These are phyloP conservation scores for Okapia johnstoni DNA, from an alignment of 2,113 vertebrate genomes.

Conservation along the genomic window DNA sequence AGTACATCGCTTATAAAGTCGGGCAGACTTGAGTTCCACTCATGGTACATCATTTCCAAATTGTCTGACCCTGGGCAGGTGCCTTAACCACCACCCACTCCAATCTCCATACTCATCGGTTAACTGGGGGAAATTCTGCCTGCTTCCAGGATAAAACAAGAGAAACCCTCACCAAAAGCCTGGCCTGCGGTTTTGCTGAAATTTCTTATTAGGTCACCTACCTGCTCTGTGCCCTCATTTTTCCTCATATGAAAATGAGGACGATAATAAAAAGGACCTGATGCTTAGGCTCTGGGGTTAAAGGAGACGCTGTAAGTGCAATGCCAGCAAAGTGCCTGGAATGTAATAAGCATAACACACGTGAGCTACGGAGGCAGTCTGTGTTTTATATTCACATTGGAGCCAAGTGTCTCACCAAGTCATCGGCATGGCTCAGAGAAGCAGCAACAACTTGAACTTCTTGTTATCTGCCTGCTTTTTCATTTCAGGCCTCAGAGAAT, in stretches of 20 bases:
- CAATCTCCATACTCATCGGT: not conserved
- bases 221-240: not conserved
- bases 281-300: not conserved
- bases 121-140: not conserved
- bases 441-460: not conserved
- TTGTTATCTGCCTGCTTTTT: not conserved
- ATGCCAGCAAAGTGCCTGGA: not conserved
- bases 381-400: not conserved
- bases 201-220: not conserved
- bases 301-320: rapidly evolving
- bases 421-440: not conserved
- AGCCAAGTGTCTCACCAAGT: not conserved
- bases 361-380: rapidly evolving
- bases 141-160: not conserved
- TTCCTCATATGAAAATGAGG: not conserved
- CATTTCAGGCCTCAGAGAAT: not conserved
- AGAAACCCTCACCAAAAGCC: not conserved
- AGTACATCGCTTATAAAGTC: not conserved
- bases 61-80: not conserved
- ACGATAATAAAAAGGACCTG: not conserved
- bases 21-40: not conserved
- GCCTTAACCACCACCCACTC: not conserved
- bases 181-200: not conserved
- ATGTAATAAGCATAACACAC: rapidly evolving
- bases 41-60: not conserved